phyloP scores from a whole-genome alignment of 2,797 vertebrate species.

The Aeoliscus strigatus region DNA sequence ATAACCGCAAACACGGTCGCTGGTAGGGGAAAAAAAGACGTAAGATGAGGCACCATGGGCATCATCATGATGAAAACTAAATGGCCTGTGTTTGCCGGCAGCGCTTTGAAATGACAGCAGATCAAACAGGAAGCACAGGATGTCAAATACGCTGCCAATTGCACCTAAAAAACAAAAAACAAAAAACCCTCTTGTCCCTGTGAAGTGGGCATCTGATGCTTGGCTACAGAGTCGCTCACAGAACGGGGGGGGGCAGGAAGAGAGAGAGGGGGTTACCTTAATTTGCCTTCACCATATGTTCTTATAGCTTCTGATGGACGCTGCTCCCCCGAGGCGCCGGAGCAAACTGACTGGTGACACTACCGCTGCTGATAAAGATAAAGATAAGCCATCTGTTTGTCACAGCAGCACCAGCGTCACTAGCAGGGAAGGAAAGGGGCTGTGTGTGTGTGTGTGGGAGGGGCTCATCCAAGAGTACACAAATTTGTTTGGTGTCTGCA shows the following conservation, averaged over 20 bases:
- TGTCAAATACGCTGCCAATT: conserved; percentile 29
- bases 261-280: conserved; percentile 49
- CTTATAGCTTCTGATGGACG: conserved; percentile 61
- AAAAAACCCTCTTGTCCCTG: conserved; percentile 29
- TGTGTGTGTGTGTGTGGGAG: too few species aligned
- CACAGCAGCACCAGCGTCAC: conserved; percentile 30
- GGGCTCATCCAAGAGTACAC: conserved; percentile 17
- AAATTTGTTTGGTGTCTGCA: conserved; percentile 6
- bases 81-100: conserved; percentile 6
- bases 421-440: conserved; percentile 18
- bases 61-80: too few species aligned
- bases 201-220: conserved; percentile 62
- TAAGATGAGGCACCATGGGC: too few species aligned
- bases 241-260: conserved; percentile 23
- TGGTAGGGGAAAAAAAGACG: too few species aligned
- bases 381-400: conserved; percentile 68
- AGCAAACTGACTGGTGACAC: conserved; percentile 45
- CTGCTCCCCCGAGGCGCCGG: conserved; percentile 43
- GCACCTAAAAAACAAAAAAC: conserved; percentile 7
- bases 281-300: conserved; percentile 64
- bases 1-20: not conserved
- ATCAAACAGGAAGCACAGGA: conserved; percentile 27
- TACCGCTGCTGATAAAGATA: conserved; percentile 54
- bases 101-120: conserved; percentile 28
- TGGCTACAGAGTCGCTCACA: conserved; percentile 41